phyloP scores from a whole-genome alignment of 2,888 invertebrate genomes.

The Callimorpha dominula region DNA sequence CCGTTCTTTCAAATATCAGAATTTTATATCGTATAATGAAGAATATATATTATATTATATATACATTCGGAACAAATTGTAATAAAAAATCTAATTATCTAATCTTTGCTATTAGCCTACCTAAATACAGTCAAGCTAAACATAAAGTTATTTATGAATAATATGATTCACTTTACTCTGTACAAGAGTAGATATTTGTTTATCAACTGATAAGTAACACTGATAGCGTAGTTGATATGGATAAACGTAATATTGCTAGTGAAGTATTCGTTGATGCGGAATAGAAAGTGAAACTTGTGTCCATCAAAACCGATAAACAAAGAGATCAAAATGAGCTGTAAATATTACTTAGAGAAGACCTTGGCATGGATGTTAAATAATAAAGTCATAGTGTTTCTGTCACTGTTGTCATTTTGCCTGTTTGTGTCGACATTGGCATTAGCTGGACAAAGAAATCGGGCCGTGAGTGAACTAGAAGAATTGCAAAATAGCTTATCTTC shows the following conservation, averaged over 20 bases:
- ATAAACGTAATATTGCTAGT: conserved; percentile 26
- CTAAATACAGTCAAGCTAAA: conserved; percentile 18
- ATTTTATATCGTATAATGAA: no score
- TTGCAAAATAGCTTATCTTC: neutral
- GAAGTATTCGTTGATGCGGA: conserved; percentile 32
- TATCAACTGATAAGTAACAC: conserved; percentile 40
- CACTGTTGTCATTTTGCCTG: conserved; percentile 70
- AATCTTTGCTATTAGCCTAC: conserved; percentile 25
- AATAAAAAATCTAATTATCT: conserved; percentile 28
- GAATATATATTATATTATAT: no score
- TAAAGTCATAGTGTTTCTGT: conserved; percentile 75
- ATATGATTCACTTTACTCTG: conserved; percentile 25
- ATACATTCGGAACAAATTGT: neutral
- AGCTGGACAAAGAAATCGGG: conserved; percentile 70
- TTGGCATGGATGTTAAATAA: conserved; percentile 76
- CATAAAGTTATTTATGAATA: neutral
- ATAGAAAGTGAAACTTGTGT: conserved; percentile 35
- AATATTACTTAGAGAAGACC: conserved; percentile 67
- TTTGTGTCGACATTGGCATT: conserved; percentile 75
- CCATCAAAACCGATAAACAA: conserved; percentile 14
- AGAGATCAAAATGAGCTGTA: conserved; percentile 55
- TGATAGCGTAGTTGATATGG: conserved; percentile 26
- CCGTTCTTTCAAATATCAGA: no score
- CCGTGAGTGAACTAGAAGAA: conserved; percentile 56
- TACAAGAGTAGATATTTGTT: neutral